Evolutionary conservation across 2,888 invertebrate species (phyloP).

Genomic region (Dascillus cervinus): DNA sequence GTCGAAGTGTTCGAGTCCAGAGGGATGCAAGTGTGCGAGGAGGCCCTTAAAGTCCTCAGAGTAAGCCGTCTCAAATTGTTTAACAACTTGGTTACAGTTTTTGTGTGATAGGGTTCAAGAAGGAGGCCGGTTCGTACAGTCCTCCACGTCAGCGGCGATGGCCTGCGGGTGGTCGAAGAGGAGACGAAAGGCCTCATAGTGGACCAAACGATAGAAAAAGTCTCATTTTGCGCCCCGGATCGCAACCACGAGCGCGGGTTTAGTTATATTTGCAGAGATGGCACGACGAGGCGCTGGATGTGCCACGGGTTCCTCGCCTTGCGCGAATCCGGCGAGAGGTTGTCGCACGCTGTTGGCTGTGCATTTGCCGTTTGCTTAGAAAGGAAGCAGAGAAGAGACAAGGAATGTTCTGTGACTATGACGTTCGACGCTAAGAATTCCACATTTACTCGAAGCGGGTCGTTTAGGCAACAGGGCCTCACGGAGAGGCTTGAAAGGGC

Average conservation of each 20-base stretch:
- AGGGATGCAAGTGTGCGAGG: constrained; percentile 99
- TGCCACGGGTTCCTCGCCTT: constrained; percentile 97
- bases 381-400: constrained; percentile 94
- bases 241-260: constrained; percentile 96
- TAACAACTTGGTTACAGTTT: constrained; percentile 2
- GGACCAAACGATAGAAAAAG: constrained; percentile 99
- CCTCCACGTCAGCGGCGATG: constrained; percentile 89
- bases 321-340: constrained; percentile 92
- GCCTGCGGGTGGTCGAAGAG: constrained; percentile 95
- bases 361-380: constrained; percentile 98
- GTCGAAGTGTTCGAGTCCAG: constrained; percentile 99
- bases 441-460: constrained; percentile 85
- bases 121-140: constrained; percentile 84
- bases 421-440: constrained; percentile 84
- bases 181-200: constrained; percentile 98
- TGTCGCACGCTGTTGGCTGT: constrained; percentile 99
- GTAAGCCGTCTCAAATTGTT: constrained; percentile 48
- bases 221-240: constrained; percentile 99
- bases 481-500: constrained; percentile 63
- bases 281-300: constrained; percentile 98
- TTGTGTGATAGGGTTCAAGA: constrained; percentile 66
- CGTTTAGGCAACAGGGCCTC: constrained; percentile 78
- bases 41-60: constrained; percentile 93
- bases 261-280: constrained; percentile 98
- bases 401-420: constrained; percentile 91